These are phyloP conservation scores for Tympanuchus pallidicinctus DNA, from an alignment of 2,113 vertebrate species.

Conservation along the genomic window DNA sequence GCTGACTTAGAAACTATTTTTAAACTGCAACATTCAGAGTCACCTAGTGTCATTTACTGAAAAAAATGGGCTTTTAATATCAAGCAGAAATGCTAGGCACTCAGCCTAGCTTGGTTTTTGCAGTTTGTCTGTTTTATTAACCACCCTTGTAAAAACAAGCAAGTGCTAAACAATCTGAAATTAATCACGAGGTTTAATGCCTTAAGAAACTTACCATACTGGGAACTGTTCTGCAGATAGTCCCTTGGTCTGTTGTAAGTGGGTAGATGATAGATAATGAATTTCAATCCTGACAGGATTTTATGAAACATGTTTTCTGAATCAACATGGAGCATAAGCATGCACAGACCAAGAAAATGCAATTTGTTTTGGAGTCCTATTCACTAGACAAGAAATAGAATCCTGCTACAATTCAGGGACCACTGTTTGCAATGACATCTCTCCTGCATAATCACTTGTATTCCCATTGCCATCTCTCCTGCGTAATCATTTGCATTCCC, in stretches of 20 bases:
- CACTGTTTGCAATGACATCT: neutral
- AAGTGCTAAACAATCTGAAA: conserved; percentile 48
- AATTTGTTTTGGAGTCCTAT: neutral
- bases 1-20: conserved; percentile 33
- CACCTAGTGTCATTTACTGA: conserved; percentile 48
- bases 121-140: conserved; percentile 57
- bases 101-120: neutral
- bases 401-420: neutral
- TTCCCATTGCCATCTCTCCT: neutral
- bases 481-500: neutral
- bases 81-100: neutral
- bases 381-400: neutral
- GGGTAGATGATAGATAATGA: conserved; percentile 31
- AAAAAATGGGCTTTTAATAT: conserved; percentile 6
- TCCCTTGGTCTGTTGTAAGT: neutral
- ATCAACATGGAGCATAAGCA: neutral
- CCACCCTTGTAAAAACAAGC: conserved; percentile 56
- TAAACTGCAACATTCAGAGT: conserved; percentile 24
- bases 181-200: conserved; percentile 28
- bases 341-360: neutral
- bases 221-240: conserved; percentile 45
- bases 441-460: neutral
- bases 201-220: conserved; percentile 34
- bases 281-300: conserved; percentile 38
- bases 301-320: conserved; percentile 33